Evolutionary conservation across 37 sponge, comb jelly and placozoan species (phyloP).

Genomic region (Chondrosia reniformis): DNA sequence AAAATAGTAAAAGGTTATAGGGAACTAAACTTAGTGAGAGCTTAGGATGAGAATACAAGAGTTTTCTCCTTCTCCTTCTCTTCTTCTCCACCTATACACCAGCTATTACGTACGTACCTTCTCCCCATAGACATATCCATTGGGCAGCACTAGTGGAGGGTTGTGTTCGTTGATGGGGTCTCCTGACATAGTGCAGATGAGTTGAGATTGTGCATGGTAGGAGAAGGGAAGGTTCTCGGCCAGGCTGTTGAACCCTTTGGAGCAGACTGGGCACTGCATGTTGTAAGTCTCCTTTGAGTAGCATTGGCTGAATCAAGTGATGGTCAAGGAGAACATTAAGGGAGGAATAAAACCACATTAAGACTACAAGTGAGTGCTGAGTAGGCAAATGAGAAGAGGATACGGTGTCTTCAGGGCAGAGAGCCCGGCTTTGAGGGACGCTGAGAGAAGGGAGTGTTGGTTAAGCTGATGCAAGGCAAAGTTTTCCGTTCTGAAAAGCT

Average conservation of each 20-base stretch:
- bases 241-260: conserved; percentile 78
- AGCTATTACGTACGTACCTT: conserved; percentile 36
- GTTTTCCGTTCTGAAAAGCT: conserved; percentile 82
- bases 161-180: conserved; percentile 96
- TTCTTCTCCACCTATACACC: conserved; percentile 14
- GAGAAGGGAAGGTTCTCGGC: conserved; percentile 93
- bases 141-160: conserved; percentile 92
- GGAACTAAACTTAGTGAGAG: too few species aligned
- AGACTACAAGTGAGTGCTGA: background rate
- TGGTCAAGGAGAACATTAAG: conserved; percentile 27
- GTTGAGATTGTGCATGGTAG: conserved; percentile 90
- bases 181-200: conserved; percentile 85
- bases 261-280: conserved; percentile 91
- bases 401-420: conserved; percentile 97
- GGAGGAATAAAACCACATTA: conserved; percentile 7
- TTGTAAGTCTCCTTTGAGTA: conserved; percentile 59
- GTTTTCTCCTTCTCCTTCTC: too few species aligned
- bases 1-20: too few species aligned
- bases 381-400: conserved; percentile 15
- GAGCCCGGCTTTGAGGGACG: conserved; percentile 90
- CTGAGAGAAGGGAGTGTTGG: conserved; percentile 71
- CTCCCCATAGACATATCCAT: conserved; percentile 95
- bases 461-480: conserved; percentile 82
- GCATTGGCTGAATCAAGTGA: conserved; percentile 55
- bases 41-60: too few species aligned